Conservation (phyloP, 2,797 vertebrate genomes). For the Stomatorhinus walkeri region DNA sequence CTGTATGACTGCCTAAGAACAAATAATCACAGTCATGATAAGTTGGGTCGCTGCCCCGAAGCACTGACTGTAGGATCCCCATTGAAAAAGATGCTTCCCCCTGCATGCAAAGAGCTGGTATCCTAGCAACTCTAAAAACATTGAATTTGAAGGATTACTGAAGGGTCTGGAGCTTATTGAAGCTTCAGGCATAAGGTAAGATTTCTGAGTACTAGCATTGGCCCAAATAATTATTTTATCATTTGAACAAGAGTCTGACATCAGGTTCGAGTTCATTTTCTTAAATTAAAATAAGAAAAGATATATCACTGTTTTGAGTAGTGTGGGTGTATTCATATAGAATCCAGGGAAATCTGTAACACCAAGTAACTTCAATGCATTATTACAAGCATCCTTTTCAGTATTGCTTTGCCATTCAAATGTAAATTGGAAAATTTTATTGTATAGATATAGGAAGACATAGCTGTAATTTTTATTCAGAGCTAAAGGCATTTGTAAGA, state of each 20-base stretch:
- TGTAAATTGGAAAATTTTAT: neutral
- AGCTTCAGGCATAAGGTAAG: constrained; percentile 36
- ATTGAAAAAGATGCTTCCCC: constrained; percentile 36
- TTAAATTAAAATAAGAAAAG: neutral
- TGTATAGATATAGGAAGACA: neutral
- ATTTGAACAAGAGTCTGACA: neutral
- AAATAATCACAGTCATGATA: neutral
- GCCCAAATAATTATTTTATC: neutral
- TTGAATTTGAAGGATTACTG: constrained; percentile 21
- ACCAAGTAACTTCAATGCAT: neutral
- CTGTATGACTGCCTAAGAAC: neutral
- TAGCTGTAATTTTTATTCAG: neutral
- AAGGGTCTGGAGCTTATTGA: constrained; percentile 8
- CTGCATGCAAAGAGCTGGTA: constrained; percentile 41
- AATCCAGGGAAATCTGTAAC: neutral
- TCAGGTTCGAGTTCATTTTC: neutral
- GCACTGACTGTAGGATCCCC: neutral
- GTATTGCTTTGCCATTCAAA: neutral
- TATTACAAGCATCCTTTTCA: neutral
- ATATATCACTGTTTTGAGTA: neutral
- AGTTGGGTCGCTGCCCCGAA: neutral
- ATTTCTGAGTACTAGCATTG: neutral
- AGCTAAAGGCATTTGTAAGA: neutral
- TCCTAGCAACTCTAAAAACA: constrained; percentile 56
- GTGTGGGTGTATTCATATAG: neutral